Evolutionary conservation across 2,797 vertebrate genomes (phyloP).

Genomic region (Simalia tracyae): DNA sequence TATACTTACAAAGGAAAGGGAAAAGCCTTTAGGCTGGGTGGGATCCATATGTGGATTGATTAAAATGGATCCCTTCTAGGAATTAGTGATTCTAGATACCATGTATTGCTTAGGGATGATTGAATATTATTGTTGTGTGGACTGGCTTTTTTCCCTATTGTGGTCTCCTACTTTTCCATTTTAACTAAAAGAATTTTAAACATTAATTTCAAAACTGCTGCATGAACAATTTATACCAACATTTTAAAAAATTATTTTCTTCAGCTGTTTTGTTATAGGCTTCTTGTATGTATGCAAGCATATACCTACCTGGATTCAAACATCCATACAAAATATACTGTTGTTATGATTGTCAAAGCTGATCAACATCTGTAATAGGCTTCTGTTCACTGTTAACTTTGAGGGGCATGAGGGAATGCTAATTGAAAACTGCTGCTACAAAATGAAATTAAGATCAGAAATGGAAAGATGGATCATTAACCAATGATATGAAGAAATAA

Average conservation of each 20-base stretch:
- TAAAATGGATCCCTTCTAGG: background rate
- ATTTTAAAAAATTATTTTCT: background rate
- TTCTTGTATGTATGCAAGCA: background rate
- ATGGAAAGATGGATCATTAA: background rate
- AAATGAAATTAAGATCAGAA: background rate
- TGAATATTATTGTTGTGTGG: background rate
- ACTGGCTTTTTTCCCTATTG: background rate
- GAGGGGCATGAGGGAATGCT: background rate
- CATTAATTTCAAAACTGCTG: background rate
- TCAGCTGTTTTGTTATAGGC: background rate
- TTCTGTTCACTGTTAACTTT: background rate
- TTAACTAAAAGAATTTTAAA: background rate
- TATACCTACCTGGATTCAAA: background rate
- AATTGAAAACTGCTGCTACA: background rate
- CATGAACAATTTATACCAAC: background rate
- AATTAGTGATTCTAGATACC: no score
- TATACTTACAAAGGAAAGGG: conserved; percentile 26
- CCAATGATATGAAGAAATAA: background rate
- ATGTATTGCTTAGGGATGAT: background rate
- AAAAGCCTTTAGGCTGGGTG: conserved; percentile 29
- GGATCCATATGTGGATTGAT: background rate
- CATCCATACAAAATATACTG: background rate
- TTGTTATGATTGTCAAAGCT: background rate
- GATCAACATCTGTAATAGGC: background rate
- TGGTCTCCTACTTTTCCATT: background rate